Conservation (phyloP, 2,888 invertebrate species). For the Calameuta pallipes region DNA sequence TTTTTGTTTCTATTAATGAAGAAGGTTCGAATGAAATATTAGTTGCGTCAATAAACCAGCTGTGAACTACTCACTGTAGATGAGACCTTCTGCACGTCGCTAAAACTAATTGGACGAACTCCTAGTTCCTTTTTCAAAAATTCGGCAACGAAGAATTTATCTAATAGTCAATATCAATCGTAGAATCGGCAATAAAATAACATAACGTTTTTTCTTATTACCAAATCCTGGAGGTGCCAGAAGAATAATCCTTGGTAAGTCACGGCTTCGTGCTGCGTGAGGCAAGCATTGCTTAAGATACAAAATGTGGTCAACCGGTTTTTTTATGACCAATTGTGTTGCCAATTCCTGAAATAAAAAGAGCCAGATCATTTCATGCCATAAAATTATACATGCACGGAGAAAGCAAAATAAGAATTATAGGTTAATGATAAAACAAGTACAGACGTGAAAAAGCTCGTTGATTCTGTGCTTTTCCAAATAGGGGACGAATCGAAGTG, state of each 20-base stretch:
- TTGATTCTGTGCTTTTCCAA: constrained; percentile 75
- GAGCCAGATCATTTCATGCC: neutral
- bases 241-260: constrained; percentile 70
- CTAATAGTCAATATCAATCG: constrained; percentile 25
- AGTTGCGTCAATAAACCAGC: neutral
- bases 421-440: constrained; percentile 1
- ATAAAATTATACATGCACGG: neutral
- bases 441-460: constrained; percentile 72
- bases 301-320: constrained; percentile 74
- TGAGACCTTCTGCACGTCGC: constrained; percentile 8
- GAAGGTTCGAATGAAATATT: neutral
- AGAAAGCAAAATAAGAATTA: constrained; percentile 1
- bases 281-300: constrained; percentile 72
- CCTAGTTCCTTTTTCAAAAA: constrained; percentile 39
- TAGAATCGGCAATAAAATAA: neutral
- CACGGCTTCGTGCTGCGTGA: constrained; percentile 67
- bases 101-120: constrained; percentile 22
- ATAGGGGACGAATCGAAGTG: constrained; percentile 72
- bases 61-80: constrained; percentile 10
- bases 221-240: constrained; percentile 68
- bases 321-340: constrained; percentile 70
- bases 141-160: constrained; percentile 39
- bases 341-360: constrained; percentile 69
- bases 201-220: constrained; percentile 11
- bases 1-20: neutral